A percentile compares a stretch with the other conserved stretches of the same genome.
phyloP scores from a whole-genome alignment of 2,888 invertebrate species.

The Nomada fabriciana region DNA sequence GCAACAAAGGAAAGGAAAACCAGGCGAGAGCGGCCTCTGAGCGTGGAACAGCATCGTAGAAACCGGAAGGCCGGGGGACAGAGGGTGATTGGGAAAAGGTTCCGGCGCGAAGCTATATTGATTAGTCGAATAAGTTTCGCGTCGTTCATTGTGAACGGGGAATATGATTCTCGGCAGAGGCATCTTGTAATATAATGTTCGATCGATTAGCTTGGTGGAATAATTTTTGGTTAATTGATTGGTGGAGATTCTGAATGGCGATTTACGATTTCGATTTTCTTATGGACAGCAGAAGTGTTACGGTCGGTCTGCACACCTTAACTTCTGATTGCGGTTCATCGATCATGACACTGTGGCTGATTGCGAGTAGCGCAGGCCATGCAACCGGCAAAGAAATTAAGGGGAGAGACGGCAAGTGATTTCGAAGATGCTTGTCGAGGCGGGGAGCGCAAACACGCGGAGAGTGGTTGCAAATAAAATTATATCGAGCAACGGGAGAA shows the following conservation, averaged over 20 bases:
- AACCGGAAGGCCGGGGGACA: conserved; percentile 27
- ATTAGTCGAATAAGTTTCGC: too few species aligned
- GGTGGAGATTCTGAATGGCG: neutral
- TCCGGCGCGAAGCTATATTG: conserved; percentile 16
- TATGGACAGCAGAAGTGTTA: too few species aligned
- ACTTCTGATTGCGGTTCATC: too few species aligned
- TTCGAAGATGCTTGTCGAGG: neutral
- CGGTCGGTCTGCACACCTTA: too few species aligned
- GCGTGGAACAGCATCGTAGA: neutral
- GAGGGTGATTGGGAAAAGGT: conserved; percentile 8
- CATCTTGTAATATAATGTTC: too few species aligned
- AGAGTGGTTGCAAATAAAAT: conserved; percentile 44
- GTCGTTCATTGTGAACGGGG: too few species aligned
- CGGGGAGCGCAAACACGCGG: conserved; percentile 3
- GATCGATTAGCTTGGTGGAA: too few species aligned
- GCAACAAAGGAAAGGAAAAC: conserved; percentile 60
- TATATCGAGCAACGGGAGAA: conserved; percentile 15
- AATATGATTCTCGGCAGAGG: too few species aligned
- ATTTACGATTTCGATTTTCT: too few species aligned
- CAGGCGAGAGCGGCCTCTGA: conserved; percentile 17
- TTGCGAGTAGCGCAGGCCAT: neutral
- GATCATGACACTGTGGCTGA: too few species aligned
- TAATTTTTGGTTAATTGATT: too few species aligned
- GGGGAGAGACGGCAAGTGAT: neutral
- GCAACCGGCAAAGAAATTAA: neutral